phyloP scores from a whole-genome alignment of 2,797 vertebrate genomes.

The Cossypha caffra region DNA sequence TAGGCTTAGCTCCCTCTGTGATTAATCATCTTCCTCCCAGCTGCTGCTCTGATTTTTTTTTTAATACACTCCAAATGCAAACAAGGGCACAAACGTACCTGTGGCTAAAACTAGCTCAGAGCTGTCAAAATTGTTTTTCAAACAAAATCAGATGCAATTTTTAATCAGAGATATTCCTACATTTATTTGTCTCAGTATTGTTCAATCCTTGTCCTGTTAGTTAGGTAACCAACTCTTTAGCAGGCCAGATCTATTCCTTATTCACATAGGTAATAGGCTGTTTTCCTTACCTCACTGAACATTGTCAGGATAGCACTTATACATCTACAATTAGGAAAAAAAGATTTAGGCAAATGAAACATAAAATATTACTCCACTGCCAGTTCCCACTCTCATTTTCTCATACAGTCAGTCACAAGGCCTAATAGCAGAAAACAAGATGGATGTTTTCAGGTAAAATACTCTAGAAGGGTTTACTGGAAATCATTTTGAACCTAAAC shows the following conservation, averaged over 20 bases:
- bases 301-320: not conserved
- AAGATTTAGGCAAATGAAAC: not conserved
- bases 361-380: not conserved
- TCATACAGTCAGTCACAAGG: not conserved
- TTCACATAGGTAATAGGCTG: not conserved
- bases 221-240: not conserved
- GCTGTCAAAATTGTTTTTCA: slow-evolving; percentile 12
- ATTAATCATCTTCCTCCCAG: slow-evolving; percentile 38
- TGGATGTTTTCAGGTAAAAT: not conserved
- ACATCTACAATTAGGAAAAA: not conserved
- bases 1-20: slow-evolving; percentile 25
- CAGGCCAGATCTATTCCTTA: not conserved
- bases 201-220: not conserved
- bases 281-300: not conserved
- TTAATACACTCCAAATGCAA: slow-evolving; percentile 26
- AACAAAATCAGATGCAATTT: not conserved
- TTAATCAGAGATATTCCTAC: not conserved
- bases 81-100: not conserved
- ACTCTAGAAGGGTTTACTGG: not conserved
- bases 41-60: not conserved
- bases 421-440: not conserved
- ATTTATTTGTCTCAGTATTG: not conserved
- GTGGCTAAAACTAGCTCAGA: not conserved
- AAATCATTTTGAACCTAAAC: not conserved
- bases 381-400: not conserved